Evolutionary conservation across 2,888 invertebrate genomes (phyloP), one percentile per base, ranked within the genome.

Genomic region (Agrypnus murinus): DNA sequence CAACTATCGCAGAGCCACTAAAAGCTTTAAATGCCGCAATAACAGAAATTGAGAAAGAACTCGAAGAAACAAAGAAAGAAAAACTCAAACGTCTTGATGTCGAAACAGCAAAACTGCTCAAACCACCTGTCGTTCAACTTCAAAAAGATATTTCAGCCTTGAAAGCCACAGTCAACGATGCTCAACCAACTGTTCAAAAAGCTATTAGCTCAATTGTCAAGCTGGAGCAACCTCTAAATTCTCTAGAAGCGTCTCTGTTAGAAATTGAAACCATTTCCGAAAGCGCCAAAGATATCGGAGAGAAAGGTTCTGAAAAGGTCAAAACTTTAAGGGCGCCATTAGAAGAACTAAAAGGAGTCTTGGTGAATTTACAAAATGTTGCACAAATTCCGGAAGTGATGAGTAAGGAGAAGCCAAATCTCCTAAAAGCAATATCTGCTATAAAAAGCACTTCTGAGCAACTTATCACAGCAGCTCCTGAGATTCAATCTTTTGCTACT

Each of bases 361-460:
- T 57, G 1, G 19, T 45, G 14, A 34, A 46, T 9, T 4, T 48
- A 9, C 48, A 48, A n/a, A 19, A 8, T 48, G 19, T n/a, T 25
- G 8, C 77, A 9, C 75, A 77, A 15, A 78, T 75, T 36, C 77
- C 80, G 19, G 48, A 72, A 6, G 60, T 80, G 6, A 55, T 62
- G 15, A 67, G 74, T 34, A 34, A 70, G 0, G 74, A 77, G 8
- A 9, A 4, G 6, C 25, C 25, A 1, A 48, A 62, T 43, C 7
- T 67, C 31, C 12, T 48, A 8, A 40, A 50, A 25, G 71, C 63
- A n/a, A 15, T 67, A n/a, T 3, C 9, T 19, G 66, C 45, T 0
- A 25, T 71, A 5, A 43, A 63, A 43, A 10, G 31, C 1, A 46
- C 32, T 14, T 19, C 67, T 9, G 46, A 67, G 43, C 40, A 31